A percentile compares a stretch with the other conserved stretches of the same genome.
phyloP scores from a whole-genome alignment of 2,888 invertebrate species.

The Leucoptera coffeella region DNA sequence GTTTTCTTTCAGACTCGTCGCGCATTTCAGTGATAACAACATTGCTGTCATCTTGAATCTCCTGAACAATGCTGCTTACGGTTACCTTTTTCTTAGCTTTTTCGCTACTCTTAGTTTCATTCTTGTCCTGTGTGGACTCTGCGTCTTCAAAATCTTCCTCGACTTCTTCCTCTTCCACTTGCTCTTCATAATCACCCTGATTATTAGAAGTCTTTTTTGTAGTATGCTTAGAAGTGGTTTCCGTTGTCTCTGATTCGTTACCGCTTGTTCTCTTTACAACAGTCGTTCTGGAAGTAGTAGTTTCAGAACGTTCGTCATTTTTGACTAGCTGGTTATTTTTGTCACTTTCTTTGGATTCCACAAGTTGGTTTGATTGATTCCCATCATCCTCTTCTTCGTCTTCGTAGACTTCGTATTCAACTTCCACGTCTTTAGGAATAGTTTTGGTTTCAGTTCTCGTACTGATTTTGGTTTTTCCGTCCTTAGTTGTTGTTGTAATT shows the following conservation, averaged over 20 bases:
- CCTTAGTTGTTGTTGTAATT: slow-evolving; percentile 34
- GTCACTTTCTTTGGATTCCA: slow-evolving; percentile 13
- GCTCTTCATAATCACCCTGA: slow-evolving; percentile 7
- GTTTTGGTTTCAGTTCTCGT: slow-evolving; percentile 36
- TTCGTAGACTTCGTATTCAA: slow-evolving; percentile 9
- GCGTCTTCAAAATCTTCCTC: slow-evolving; percentile 8
- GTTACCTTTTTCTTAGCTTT: slow-evolving; percentile 6
- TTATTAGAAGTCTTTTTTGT: slow-evolving; percentile 5
- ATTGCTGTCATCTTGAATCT: slow-evolving; percentile 9
- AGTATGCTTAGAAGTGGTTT: slow-evolving; percentile 5
- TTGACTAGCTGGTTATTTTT: too few relatives aligned
- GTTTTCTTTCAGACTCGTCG: slow-evolving; percentile 9
- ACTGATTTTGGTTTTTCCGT: slow-evolving; percentile 35
- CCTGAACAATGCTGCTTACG: slow-evolving; percentile 9
- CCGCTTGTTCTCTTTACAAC: slow-evolving; percentile 10
- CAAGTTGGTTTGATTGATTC: too few relatives aligned
- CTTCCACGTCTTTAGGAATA: slow-evolving; percentile 26
- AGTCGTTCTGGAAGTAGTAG: slow-evolving; percentile 25
- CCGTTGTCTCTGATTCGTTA: slow-evolving; percentile 6
- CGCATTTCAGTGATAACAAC: slow-evolving; percentile 8
- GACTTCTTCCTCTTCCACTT: slow-evolving; percentile 7
- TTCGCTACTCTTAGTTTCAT: slow-evolving; percentile 7
- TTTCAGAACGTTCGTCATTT: slow-evolving; percentile 26
- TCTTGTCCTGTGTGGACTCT: too few relatives aligned
- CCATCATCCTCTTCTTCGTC: slow-evolving; percentile 19